Base-by-base conservation (phyloP, 2,797 vertebrate genomes). In the Apogon talboti region DNA sequence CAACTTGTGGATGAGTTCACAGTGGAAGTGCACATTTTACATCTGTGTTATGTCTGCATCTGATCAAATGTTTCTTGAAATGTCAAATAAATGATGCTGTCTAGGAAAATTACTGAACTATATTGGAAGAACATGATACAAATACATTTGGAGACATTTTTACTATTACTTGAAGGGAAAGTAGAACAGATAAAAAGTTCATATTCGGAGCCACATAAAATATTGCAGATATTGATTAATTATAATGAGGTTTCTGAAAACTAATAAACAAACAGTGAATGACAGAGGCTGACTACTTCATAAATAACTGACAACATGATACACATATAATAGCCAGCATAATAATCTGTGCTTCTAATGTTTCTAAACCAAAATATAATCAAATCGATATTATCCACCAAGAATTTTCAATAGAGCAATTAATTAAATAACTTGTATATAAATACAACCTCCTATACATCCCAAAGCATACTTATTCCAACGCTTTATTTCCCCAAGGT, bases 201-300 rank as follows among this genome's bases (percentile, higher is more conserved):
- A 71, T 61, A 71, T 58, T 40, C 54, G 52, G 50, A 58, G 56
- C 30, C 11, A 10, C 51, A 51, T 24, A 42, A 50, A 60, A 42
- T 62, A 47, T 47, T 40, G n/a, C 3, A 19, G 28, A 70, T 52
- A 65, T 42, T 16, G 19, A 52, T 37, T 60, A 57, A 66, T 42
- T 38, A 45, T 53, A 28, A 1, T 35, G 21, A 62, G 61, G 13
- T 24, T 40, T 59, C 15, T 37, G 28, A 49, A 14, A 4, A 12
- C 44, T 24, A 47, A 37, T 48, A 43, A 10, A 21, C 33, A 14
- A 44, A 35, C 4, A 30, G 15, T 37, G 2, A 44, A 11, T 5
- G 50, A 52, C 21, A 28, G 19, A 48, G 15, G 40, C 8, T 28
- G 24, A 28, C 24, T 21, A 21, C n/a, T n/a, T n/a, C 19, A 21